Percentiles rank a stretch among this genome's conserved stretches.
Evolutionary conservation across 1,140 invertebrate species (phyloP).

Genomic region (Oreohelix idahoensis): DNA sequence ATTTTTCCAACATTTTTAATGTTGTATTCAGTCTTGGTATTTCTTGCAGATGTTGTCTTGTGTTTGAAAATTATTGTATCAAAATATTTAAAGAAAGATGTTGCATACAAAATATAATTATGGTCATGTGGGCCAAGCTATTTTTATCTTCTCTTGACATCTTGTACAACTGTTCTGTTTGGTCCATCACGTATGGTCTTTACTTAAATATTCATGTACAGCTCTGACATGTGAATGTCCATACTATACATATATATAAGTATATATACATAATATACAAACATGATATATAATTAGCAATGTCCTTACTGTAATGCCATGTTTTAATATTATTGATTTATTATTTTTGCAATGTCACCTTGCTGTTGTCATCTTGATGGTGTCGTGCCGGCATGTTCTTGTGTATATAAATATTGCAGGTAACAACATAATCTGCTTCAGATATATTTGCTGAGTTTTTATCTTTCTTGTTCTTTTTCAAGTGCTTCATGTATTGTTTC

Average conservation of each 20-base stretch:
- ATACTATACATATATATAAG: conserved; percentile 16
- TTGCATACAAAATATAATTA: background rate
- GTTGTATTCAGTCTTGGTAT: background rate
- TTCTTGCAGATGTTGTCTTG: background rate
- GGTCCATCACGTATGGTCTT: background rate
- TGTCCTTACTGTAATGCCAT: background rate
- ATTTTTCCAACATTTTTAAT: no score
- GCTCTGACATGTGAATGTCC: background rate
- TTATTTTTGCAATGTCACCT: no score
- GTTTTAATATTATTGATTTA: no score
- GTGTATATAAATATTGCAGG: no score
- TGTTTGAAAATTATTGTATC: background rate
- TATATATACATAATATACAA: background rate
- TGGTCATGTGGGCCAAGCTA: background rate
- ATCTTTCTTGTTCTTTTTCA: no score
- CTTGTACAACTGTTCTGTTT: background rate
- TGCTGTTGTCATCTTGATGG: no score
- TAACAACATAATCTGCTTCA: no score
- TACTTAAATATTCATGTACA: background rate
- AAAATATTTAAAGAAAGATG: background rate
- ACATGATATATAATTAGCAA: background rate
- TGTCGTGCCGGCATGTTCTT: no score
- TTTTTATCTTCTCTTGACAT: background rate
- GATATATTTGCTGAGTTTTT: no score
- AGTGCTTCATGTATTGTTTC: no score